phyloP scores from a whole-genome alignment of 2,797 vertebrate species.

The Thripadectes ignobilis region DNA sequence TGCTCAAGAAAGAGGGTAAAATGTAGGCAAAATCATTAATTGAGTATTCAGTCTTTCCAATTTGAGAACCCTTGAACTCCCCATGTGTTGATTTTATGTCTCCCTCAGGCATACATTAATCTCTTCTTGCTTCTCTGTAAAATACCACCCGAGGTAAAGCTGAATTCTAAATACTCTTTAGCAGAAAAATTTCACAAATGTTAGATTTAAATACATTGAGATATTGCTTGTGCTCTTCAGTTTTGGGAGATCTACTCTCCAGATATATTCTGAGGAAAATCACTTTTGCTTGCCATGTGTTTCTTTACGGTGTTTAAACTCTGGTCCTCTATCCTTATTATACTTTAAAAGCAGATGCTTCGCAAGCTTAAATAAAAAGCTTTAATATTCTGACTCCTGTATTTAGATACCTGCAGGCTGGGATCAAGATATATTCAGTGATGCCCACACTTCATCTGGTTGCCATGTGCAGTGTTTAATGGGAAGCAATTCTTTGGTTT shows the following conservation, averaged over 20 bases:
- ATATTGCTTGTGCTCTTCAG: neutral
- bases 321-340: neutral
- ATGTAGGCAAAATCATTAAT: neutral
- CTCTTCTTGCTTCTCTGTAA: neutral
- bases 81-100: neutral
- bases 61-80: neutral
- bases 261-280: neutral
- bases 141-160: neutral
- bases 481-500: neutral
- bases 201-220: neutral
- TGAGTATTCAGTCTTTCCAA: neutral
- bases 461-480: neutral
- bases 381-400: neutral
- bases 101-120: neutral
- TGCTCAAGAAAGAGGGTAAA: neutral
- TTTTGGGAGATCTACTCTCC: neutral
- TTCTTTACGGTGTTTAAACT: neutral
- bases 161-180: neutral
- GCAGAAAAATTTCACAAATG: neutral
- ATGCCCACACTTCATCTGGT: neutral
- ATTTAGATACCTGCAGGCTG: neutral
- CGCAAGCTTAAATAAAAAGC: neutral
- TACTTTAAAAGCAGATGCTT: neutral
- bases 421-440: neutral
- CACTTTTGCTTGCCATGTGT: neutral